Conservation (phyloP, 2,797 vertebrate species). For the Mus minutoides region DNA sequence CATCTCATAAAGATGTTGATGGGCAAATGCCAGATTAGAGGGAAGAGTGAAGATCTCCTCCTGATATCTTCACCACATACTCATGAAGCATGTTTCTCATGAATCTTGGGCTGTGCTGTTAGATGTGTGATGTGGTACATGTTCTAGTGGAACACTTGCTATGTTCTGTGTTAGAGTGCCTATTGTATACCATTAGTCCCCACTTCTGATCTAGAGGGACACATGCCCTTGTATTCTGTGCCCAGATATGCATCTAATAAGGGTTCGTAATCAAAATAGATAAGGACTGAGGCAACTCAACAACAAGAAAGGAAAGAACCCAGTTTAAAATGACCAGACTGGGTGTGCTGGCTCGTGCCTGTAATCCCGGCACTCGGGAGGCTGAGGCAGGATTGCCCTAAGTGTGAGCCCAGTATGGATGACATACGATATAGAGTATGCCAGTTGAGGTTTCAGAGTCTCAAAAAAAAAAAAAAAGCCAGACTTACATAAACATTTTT, state of each 20-base stretch:
- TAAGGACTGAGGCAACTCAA: not conserved
- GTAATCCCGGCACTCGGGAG: not conserved
- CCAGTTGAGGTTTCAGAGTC: not conserved
- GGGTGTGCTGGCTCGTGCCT: too few relatives aligned
- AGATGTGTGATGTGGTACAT: too few relatives aligned
- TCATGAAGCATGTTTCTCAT: not conserved
- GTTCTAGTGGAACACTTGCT: too few relatives aligned
- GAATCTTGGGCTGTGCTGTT: not conserved
- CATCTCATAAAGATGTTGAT: not conserved
- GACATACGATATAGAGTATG: not conserved
- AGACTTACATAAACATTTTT: not conserved
- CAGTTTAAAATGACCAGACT: not conserved
- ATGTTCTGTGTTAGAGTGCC: accelerated
- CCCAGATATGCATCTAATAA: not conserved
- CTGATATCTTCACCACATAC: not conserved
- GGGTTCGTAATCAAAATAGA: too few relatives aligned
- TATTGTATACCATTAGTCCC: too few relatives aligned
- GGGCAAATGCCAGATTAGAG: not conserved
- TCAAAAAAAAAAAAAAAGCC: not conserved
- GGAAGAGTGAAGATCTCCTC: too few relatives aligned
- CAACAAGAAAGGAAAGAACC: not conserved
- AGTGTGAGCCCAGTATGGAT: not conserved
- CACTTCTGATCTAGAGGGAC: not conserved
- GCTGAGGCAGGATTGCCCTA: not conserved
- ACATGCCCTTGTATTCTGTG: not conserved